Evolutionary conservation across 2,113 vertebrate genomes (phyloP), one percentile per base, ranked within the genome.

Genomic region (Mystacornis crossleyi): DNA sequence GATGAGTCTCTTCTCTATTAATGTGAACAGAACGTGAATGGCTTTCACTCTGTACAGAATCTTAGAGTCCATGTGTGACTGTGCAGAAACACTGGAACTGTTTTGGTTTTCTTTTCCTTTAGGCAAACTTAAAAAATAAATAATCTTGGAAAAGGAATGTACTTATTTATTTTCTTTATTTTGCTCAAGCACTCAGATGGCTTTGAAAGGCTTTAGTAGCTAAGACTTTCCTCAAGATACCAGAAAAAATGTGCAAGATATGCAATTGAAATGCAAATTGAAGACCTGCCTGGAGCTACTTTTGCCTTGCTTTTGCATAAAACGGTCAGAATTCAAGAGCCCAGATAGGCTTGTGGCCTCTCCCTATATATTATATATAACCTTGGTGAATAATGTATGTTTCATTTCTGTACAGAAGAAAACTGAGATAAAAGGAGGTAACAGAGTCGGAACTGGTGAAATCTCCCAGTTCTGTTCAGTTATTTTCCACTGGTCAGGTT

Each of bases 191-290:
- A 60, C 7, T 92, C 4, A 2, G 50, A 53, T 18, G 43, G 51
- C 61, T 90, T 93, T 81, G 58, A 60, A 88, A 50, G 25, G 38
- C 24, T 70, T 87, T 86, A 89, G 58, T 55, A 83, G 60, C 61
- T 80, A 60, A 70, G 74, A 18, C 64, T 82, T 73, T 86, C 66
- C 58, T 79, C 55, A 43, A 82, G 69, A 90, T 45, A 94, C 12
- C 33, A 85, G 82, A 93, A 82, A 58, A 93, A 83, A 31, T 15
- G 55, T 77, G 75, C 67, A 90, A 88, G 42, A 92, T 74, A 12
- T 38, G n/a, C 38, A 90, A 90, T 38, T 86, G 82, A 93, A 92
- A 94, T 93, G 85, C 69, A 92, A 88, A 95, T 33, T 60, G 75
- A 74, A 89, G 80, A 89, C 82, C 88, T 94, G 79, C 77, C 82